A percentile compares a stretch with the other conserved stretches of the same genome.
These are phyloP conservation scores for Mormyrus hasselquistii DNA, from an alignment of 2,797 vertebrate species.

Conservation along the genomic window DNA sequence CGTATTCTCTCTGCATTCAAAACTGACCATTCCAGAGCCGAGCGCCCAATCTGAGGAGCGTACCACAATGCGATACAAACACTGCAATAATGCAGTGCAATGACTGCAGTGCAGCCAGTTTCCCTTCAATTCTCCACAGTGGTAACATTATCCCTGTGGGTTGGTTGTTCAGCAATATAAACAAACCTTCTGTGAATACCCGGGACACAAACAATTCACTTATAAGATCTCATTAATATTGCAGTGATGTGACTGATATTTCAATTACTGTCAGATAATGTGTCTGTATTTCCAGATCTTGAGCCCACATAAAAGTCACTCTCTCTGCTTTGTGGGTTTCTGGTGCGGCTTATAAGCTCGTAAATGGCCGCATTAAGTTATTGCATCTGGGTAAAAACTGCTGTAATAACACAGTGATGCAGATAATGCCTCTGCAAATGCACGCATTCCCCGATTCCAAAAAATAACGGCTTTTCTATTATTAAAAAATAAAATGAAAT, in stretches of 20 bases:
- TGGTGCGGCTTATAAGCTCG: background rate
- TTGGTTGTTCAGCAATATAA: background rate
- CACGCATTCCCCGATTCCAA: background rate
- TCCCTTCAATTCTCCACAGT: background rate
- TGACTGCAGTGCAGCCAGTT: background rate
- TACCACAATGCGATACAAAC: background rate
- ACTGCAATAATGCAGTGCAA: background rate
- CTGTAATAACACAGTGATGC: background rate
- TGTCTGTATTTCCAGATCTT: background rate
- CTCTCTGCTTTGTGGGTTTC: background rate
- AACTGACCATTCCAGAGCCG: background rate
- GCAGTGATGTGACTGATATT: background rate
- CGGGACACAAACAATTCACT: background rate
- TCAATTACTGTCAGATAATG: slow-evolving; percentile 4
- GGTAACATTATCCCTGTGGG: background rate
- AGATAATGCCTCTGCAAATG: background rate
- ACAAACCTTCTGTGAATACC: slow-evolving; percentile 1
- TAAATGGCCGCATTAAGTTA: background rate
- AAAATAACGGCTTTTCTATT: background rate
- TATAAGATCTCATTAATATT: slow-evolving; percentile 3
- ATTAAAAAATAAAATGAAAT: background rate
- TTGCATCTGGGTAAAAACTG: background rate
- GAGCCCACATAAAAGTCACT: background rate
- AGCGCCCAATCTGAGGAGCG: background rate
- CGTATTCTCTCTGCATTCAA: background rate